A percentile compares a stretch with the other conserved stretches of the same genome.
These are phyloP conservation scores for Halictus quadricinctus DNA, from an alignment of 2,888 invertebrate species.

Conservation along the genomic window DNA sequence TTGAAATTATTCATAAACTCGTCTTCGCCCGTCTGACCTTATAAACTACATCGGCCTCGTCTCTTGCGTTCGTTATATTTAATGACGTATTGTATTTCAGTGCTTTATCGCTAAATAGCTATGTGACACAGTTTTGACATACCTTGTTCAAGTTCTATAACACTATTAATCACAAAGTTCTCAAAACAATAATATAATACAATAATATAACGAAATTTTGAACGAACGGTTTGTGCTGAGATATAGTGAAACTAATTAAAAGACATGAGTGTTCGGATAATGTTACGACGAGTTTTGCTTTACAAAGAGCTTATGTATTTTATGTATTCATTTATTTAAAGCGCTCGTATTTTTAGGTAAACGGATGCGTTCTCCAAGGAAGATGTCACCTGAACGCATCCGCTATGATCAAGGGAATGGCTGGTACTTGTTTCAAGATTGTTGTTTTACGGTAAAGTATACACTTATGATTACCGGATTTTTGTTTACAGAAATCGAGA, in stretches of 20 bases:
- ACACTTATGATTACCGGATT: not conserved
- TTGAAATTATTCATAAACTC: conserved; percentile 16
- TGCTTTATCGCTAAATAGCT: too few species aligned
- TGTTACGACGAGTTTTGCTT: too few species aligned
- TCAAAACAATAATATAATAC: not conserved
- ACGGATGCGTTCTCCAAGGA: conserved; percentile 96
- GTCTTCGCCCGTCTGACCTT: conserved; percentile 7
- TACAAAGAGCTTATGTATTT: too few species aligned
- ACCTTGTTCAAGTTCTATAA: not conserved
- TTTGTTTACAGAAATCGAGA: not conserved
- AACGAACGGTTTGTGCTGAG: too few species aligned
- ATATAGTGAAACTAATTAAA: too few species aligned
- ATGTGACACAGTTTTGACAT: not conserved
- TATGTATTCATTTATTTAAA: not conserved
- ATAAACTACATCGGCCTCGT: not conserved
- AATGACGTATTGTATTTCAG: not conserved
- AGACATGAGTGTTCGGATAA: too few species aligned
- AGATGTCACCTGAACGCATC: conserved; percentile 98
- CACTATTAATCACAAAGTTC: too few species aligned
- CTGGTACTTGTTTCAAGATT: conserved; percentile 92
- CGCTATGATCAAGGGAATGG: conserved; percentile 95
- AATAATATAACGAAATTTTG: not conserved
- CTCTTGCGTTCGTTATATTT: not conserved
- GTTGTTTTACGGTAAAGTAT: conserved; percentile 90
- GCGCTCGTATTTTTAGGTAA: conserved; percentile 86